Evolutionary conservation across 2,888 invertebrate genomes (phyloP).

Genomic region (Rhaphigaster nebulosa): DNA sequence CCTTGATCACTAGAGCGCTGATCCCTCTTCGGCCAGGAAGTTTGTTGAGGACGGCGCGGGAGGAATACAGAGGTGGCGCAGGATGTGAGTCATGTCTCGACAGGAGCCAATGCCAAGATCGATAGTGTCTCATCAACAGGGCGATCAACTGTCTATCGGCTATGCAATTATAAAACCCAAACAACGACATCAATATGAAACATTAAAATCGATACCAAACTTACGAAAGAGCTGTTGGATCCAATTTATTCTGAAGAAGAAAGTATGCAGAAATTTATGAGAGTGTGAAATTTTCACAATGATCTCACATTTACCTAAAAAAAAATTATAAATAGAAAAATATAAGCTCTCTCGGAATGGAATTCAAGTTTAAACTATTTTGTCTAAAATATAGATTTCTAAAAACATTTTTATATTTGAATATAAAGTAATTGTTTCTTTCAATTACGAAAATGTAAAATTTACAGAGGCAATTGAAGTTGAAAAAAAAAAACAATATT

Average conservation of each 20-base stretch:
- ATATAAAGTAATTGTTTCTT: too few species aligned
- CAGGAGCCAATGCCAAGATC: slow-evolving; percentile 25
- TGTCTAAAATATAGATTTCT: too few species aligned
- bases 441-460: too few species aligned
- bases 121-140: background rate
- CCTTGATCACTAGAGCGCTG: slow-evolving; percentile 60
- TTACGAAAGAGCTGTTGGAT: background rate
- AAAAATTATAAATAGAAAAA: too few species aligned
- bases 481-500: too few species aligned
- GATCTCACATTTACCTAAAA: too few species aligned
- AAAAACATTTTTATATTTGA: too few species aligned
- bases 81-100: slow-evolving; percentile 18
- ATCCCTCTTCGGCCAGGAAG: slow-evolving; percentile 39
- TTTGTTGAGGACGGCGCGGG: background rate
- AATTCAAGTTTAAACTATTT: too few species aligned
- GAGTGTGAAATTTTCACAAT: too few species aligned
- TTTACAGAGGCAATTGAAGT: too few species aligned
- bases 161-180: background rate
- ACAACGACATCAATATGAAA: background rate
- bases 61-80: slow-evolving; percentile 21
- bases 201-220: background rate
- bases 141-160: background rate
- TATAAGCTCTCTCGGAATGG: too few species aligned
- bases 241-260: background rate
- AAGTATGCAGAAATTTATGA: background rate